Evolutionary conservation across 2,888 invertebrate genomes (phyloP).

Genomic region (Diarsia brunnea): DNA sequence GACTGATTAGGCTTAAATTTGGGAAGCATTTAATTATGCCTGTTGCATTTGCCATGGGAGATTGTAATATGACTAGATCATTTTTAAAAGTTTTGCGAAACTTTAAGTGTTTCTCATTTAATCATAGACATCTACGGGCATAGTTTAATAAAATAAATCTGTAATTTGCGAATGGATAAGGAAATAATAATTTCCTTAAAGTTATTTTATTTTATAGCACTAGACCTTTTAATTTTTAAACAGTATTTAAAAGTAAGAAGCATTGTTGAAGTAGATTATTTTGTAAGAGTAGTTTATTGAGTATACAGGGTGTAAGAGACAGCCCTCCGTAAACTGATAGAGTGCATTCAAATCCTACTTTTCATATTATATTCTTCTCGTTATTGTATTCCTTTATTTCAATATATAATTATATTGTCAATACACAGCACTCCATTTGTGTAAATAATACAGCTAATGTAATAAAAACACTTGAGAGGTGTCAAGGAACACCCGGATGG

Average conservation of each 20-base stretch:
- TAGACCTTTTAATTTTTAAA: background rate
- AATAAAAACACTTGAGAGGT: too few relatives aligned
- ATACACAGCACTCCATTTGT: too few relatives aligned
- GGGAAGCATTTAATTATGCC: background rate
- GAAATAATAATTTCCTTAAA: background rate
- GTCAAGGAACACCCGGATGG: too few relatives aligned
- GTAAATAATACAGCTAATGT: too few relatives aligned
- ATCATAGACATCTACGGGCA: background rate
- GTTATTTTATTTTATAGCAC: background rate
- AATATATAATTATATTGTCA: too few relatives aligned
- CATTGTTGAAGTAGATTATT: background rate
- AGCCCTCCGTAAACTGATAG: too few relatives aligned
- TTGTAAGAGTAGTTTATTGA: background rate
- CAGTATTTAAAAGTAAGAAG: background rate
- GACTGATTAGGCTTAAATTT: background rate
- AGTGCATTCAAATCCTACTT: too few relatives aligned
- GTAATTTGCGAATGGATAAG: slow-evolving; percentile 26
- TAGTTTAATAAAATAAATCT: background rate
- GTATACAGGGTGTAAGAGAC: background rate
- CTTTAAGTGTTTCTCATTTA: background rate
- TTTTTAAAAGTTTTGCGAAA: background rate
- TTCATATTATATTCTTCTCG: too few relatives aligned
- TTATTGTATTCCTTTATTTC: too few relatives aligned
- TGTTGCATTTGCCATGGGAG: background rate
- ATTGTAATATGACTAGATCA: background rate